A percentile compares a stretch with the other conserved stretches of the same genome.
Evolutionary conservation across 2,797 vertebrate genomes (phyloP).

Genomic region (Poecilia picta): DNA sequence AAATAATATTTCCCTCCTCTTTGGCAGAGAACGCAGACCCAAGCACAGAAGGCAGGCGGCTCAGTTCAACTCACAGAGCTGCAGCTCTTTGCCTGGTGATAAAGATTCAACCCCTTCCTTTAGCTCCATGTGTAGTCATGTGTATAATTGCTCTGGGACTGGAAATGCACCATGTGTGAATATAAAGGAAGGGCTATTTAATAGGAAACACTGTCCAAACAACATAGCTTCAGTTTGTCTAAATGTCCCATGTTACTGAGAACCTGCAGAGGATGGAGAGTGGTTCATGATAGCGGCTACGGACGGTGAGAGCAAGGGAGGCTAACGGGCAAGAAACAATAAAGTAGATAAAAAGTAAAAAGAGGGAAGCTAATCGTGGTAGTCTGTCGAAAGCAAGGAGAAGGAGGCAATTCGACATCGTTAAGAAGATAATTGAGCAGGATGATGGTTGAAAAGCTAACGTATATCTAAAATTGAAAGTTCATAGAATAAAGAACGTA

Average conservation of each 20-base stretch:
- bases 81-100: slow-evolving; percentile 76
- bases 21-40: slow-evolving; percentile 75
- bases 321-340: slow-evolving; percentile 21
- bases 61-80: slow-evolving; percentile 63
- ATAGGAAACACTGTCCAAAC: slow-evolving; percentile 79
- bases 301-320: slow-evolving; percentile 5
- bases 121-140: slow-evolving; percentile 81
- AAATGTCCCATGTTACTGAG: slow-evolving; percentile 72
- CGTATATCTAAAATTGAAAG: neutral
- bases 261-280: slow-evolving; percentile 59
- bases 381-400: slow-evolving; percentile 22
- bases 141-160: slow-evolving; percentile 82
- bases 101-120: slow-evolving; percentile 77
- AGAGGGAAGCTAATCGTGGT: slow-evolving; percentile 21
- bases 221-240: slow-evolving; percentile 72
- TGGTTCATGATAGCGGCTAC: slow-evolving; percentile 53
- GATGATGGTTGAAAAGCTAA: neutral
- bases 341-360: slow-evolving; percentile 34
- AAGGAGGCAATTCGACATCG: neutral
- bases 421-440: neutral
- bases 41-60: slow-evolving; percentile 60
- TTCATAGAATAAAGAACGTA: neutral
- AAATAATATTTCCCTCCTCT: slow-evolving; percentile 73
- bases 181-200: slow-evolving; percentile 72
- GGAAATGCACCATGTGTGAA: slow-evolving; percentile 78